A percentile compares a stretch with the other conserved stretches of the same genome.
Evolutionary conservation across 2,797 vertebrate genomes (phyloP).

Genomic region (Takifugu ocellatus): DNA sequence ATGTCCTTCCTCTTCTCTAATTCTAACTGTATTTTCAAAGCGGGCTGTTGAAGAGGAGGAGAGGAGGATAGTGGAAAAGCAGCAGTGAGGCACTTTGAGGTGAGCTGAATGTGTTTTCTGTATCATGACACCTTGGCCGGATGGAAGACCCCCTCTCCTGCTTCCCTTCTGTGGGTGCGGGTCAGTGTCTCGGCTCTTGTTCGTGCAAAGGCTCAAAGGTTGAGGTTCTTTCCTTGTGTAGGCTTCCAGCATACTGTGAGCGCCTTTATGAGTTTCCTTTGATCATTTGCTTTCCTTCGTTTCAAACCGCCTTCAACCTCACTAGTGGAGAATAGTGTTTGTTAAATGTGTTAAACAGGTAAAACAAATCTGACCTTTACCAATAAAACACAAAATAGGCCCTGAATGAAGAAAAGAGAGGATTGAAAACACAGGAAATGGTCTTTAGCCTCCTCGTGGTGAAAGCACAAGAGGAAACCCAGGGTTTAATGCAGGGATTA

Average conservation of each 20-base stretch:
- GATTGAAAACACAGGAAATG: slow-evolving; percentile 23
- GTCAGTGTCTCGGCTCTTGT: slow-evolving; percentile 4
- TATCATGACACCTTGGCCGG: slow-evolving; percentile 50
- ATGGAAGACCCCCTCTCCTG: slow-evolving; percentile 41
- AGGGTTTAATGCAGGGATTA: slow-evolving; percentile 56
- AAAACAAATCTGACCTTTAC: slow-evolving; percentile 41
- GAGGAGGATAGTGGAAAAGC: slow-evolving; percentile 46
- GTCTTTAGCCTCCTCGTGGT: slow-evolving; percentile 28
- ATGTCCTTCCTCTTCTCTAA: slow-evolving; percentile 34
- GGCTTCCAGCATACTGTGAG: no score
- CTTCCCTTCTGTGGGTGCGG: slow-evolving; percentile 6
- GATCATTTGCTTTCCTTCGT: no score
- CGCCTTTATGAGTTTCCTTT: no score
- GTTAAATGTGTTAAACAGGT: slow-evolving; percentile 39
- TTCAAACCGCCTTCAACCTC: no score
- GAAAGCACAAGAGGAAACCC: slow-evolving; percentile 32
- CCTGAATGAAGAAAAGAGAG: slow-evolving; percentile 9
- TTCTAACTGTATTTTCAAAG: slow-evolving; percentile 48
- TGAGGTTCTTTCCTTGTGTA: no score
- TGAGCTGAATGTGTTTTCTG: slow-evolving; percentile 60
- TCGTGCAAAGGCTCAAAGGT: no score
- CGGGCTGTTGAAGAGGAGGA: slow-evolving; percentile 18
- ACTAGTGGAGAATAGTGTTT: slow-evolving; percentile 5
- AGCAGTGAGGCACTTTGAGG: slow-evolving; percentile 43
- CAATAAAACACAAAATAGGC: slow-evolving; percentile 23